Evolutionary conservation across 2,888 invertebrate species (phyloP).

Genomic region (Callosobruchus maculatus): DNA sequence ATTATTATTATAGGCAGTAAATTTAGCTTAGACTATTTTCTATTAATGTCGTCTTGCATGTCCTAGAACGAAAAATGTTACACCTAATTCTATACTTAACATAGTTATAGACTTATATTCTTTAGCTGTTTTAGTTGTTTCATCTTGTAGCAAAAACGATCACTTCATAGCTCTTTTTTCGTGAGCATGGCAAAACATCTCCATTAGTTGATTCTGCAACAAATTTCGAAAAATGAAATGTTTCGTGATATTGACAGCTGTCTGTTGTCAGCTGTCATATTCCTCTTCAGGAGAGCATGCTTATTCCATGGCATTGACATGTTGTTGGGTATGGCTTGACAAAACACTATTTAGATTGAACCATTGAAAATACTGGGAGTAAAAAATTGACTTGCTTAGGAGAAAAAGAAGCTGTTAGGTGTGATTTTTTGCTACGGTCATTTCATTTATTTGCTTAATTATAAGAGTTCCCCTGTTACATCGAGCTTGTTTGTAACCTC

Average conservation of each 20-base stretch:
- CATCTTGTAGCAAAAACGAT: not conserved
- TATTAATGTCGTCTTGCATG: conserved; percentile 44
- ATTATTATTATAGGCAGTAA: conserved; percentile 47
- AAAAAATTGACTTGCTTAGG: too few relatives aligned
- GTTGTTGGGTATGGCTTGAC: too few relatives aligned
- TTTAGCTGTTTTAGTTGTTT: conserved; percentile 27
- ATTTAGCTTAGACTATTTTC: conserved; percentile 42
- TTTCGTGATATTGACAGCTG: too few relatives aligned
- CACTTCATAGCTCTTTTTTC: not conserved
- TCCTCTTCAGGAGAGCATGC: too few relatives aligned
- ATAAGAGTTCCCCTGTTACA: conserved; percentile 11
- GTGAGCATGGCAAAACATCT: too few relatives aligned
- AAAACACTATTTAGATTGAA: too few relatives aligned
- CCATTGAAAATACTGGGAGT: too few relatives aligned
- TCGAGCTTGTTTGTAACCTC: conserved; percentile 19
- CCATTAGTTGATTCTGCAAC: too few relatives aligned
- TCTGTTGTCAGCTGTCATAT: too few relatives aligned
- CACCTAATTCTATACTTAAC: conserved; percentile 44
- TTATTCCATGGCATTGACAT: too few relatives aligned
- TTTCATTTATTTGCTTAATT: conserved; percentile 11
- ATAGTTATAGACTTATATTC: conserved; percentile 45
- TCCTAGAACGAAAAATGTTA: conserved; percentile 42
- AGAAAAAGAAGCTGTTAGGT: not conserved
- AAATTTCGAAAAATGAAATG: too few relatives aligned
- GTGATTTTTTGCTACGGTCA: not conserved